A percentile compares a stretch with the other conserved stretches of the same genome.
Evolutionary conservation across 2,797 vertebrate species (phyloP).

Genomic region (Synanceia verrucosa): DNA sequence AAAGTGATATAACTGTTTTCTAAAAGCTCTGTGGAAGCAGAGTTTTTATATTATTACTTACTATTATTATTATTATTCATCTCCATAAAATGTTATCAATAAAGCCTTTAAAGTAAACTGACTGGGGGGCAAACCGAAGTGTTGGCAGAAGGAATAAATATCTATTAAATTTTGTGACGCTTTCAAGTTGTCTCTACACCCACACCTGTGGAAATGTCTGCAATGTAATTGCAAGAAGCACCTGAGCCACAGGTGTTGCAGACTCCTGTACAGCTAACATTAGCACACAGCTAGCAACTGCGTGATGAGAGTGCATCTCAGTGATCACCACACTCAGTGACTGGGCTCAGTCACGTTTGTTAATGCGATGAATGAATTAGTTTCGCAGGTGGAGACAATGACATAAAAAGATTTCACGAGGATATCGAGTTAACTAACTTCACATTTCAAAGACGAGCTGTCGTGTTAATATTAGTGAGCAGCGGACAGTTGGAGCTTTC

Average conservation of each 20-base stretch:
- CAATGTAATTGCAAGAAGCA: conserved; percentile 26
- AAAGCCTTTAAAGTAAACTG: neutral
- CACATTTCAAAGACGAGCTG: neutral
- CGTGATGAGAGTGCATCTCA: conserved; percentile 13
- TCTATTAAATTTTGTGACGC: neutral
- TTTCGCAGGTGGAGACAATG: neutral
- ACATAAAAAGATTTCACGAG: neutral
- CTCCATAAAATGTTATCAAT: no score
- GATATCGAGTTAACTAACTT: neutral
- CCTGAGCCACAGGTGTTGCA: conserved; percentile 80
- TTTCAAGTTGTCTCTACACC: conserved; percentile 2
- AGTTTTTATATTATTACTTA: no score
- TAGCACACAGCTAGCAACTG: conserved; percentile 42
- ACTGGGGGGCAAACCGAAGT: neutral
- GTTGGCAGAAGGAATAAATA: neutral
- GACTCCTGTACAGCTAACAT: neutral
- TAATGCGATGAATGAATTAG: neutral
- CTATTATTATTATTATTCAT: no score
- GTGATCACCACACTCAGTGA: neutral
- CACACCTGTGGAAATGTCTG: conserved; percentile 61
- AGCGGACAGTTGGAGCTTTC: conserved; percentile 13
- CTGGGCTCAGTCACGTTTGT: neutral
- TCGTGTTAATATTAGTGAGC: neutral
- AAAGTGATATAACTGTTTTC: no score
- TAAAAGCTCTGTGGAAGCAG: no score